Evolutionary conservation across 2,888 invertebrate species (phyloP).

Genomic region (Latrodectus elegans): DNA sequence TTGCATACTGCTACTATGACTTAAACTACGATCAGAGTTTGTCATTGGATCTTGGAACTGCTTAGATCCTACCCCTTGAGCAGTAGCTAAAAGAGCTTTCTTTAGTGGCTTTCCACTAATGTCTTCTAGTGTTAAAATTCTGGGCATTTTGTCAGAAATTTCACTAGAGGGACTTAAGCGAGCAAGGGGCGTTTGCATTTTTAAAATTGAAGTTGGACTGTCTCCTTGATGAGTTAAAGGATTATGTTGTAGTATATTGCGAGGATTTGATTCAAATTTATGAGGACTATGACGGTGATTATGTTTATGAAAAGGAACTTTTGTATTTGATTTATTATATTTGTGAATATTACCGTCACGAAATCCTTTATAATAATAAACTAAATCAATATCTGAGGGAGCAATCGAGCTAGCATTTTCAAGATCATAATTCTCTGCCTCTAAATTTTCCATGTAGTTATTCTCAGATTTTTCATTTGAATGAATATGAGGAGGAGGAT

Average conservation of each 20-base stretch:
- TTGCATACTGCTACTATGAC: slow-evolving; percentile 80
- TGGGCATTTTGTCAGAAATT: slow-evolving; percentile 90
- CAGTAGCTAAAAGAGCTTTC: slow-evolving; percentile 90
- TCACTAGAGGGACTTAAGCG: slow-evolving; percentile 93
- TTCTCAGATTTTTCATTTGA: slow-evolving; percentile 73
- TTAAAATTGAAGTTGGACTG: slow-evolving; percentile 73
- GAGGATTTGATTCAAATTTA: slow-evolving; percentile 78
- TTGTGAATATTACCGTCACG: slow-evolving; percentile 88
- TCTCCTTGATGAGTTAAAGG: slow-evolving; percentile 71
- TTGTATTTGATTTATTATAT: slow-evolving; percentile 86
- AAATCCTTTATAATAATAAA: slow-evolving; percentile 95
- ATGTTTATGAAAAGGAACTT: slow-evolving; percentile 77
- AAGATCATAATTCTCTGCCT: slow-evolving; percentile 93
- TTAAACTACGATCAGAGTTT: slow-evolving; percentile 91
- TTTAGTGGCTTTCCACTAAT: slow-evolving; percentile 94
- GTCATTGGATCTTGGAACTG: slow-evolving; percentile 80
- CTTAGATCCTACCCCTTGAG: slow-evolving; percentile 81
- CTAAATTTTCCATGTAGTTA: slow-evolving; percentile 78
- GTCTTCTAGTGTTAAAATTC: slow-evolving; percentile 93
- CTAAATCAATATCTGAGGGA: slow-evolving; percentile 96
- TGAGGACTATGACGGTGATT: slow-evolving; percentile 87
- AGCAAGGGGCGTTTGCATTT: slow-evolving; percentile 92
- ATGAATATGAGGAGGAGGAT: slow-evolving; percentile 46
- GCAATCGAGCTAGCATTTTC: slow-evolving; percentile 98
- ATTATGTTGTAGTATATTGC: slow-evolving; percentile 72